These are phyloP conservation scores for Nomada flava DNA, from an alignment of 2,888 invertebrate species.

Conservation along the genomic window DNA sequence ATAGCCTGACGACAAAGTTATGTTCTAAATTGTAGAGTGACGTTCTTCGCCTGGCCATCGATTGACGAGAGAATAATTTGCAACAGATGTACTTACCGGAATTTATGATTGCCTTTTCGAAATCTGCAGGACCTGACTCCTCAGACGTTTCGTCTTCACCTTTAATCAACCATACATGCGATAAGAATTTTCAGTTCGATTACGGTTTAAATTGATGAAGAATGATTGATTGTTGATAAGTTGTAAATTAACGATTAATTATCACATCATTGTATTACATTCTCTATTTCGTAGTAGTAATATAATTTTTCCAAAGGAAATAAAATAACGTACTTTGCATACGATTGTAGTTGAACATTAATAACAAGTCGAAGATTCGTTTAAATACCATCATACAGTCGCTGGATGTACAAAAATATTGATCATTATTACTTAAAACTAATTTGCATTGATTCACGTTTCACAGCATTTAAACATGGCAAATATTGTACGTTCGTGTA, in stretches of 20 bases:
- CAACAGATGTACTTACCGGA: slow-evolving; percentile 69
- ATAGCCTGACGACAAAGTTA: slow-evolving; percentile 79
- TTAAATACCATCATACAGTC: slow-evolving; percentile 56
- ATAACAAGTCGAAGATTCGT: slow-evolving; percentile 49
- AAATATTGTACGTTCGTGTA: not conserved
- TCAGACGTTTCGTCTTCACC: slow-evolving; percentile 74
- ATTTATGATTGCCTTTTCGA: slow-evolving; percentile 78
- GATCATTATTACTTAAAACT: not conserved
- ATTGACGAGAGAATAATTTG: not conserved
- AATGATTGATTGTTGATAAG: not conserved
- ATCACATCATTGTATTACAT: too few relatives aligned
- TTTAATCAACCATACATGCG: slow-evolving; percentile 53
- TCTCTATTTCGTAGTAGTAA: too few relatives aligned
- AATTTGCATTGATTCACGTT: not conserved
- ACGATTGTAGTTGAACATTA: slow-evolving; percentile 46
- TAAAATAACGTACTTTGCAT: slow-evolving; percentile 43
- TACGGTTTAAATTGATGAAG: not conserved
- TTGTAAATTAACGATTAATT: too few relatives aligned
- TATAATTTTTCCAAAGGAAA: not conserved
- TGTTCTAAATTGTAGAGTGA: not conserved
- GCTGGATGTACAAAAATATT: not conserved
- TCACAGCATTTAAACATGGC: not conserved
- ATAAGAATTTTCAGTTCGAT: not conserved
- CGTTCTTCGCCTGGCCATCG: too few relatives aligned
- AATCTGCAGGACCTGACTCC: slow-evolving; percentile 76